Evolutionary conservation across 2,888 invertebrate genomes (phyloP), one percentile per base, ranked within the genome.

Genomic region (Drosophila antonietae): DNA sequence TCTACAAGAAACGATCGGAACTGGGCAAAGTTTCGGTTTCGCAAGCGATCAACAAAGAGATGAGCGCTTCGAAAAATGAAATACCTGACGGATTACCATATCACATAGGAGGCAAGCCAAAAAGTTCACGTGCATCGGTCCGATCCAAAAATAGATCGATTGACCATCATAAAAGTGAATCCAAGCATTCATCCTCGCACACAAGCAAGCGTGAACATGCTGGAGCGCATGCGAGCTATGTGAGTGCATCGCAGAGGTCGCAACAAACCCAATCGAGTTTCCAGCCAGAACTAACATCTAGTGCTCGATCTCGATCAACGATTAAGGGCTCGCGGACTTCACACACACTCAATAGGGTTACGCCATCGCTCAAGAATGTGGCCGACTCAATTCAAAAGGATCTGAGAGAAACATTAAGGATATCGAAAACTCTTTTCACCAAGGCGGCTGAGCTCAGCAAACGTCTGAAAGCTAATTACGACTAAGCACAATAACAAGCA

Each of bases 41-140:
- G 1, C 68, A 55, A 10, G 88, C 84, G n/a, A 49, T 55, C 84
- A 84, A 37, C 84, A 75, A 10, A 55, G 83, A 56, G 65, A 49
- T 49, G 49, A 49, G 10, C 8, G 58, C 67, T n/a, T 64, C 82
- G 47, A 84, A 80, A 18, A 43, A 53, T 18, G 58, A 35, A 52
- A 28, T 55, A 3, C 43, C 52, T 8, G 62, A 58, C 5, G 62
- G 64, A 2, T 20, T 14, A 3, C 80, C 75, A 7, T 61, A 83
- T 14, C 51, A 68, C 62, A 70, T 65, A 5, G 78, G 75, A 0
- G 67, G 39, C 4, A 47, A 46, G 1, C 39, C 58, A 0, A 61
- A 66, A 28, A 47, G n/a, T 0, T 18, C 44, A 12, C 14, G 58
- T 14, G 12, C 60, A 4, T 55, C 41, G 28, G 28, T 41, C 7